Evolutionary conservation across 2,888 invertebrate genomes (phyloP), one percentile per base, ranked within the genome.

Genomic region (Catocala nupta): DNA sequence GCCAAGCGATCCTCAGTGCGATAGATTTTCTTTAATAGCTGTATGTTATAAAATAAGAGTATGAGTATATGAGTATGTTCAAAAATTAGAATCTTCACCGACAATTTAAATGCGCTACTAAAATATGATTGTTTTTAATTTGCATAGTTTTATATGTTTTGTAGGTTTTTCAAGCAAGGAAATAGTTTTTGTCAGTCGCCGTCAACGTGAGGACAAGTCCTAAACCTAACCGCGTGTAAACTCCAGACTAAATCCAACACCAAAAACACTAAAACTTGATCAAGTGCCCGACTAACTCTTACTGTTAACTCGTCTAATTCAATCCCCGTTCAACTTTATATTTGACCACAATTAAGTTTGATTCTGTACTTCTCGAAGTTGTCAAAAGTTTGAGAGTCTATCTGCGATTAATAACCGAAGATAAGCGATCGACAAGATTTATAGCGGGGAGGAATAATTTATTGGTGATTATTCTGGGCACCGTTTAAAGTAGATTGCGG

Each of bases 321-420:
- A 56, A 52, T 62, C 42, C 6, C 25, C 16, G 42, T 57, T 52
- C 13, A 54, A 63, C 42, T 49, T 55, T 65, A 66, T 63, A 61
- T 63, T 72, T 67, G 60, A 63, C 75, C 56, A 63, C 56, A 54
- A 50, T 52, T 11, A 45, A 69, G 50, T 65, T 69, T 45, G 39
- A 49, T 48, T 55, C n/a, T 13, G n/a, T 67, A 67, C 59, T 59
- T 42, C 34, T 53, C 39, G 12, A 64, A 63, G 43, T 67, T 67
- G 55, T 48, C 45, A 59, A 45, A 69, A 69, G 60, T 60, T 65
- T 47, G 5, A 16, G 52, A 34, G 50, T 64, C 52, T 56, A 70
- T 65, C 63, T 49, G 52, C 60, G 63, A 65, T 74, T 65, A 62
- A 67, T 68, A 59, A 70, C 58, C 47, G 55, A 11, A 65, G 63